These are phyloP conservation scores for Pyrgus malvae DNA, from an alignment of 2,888 invertebrate species.

Conservation along the genomic window DNA sequence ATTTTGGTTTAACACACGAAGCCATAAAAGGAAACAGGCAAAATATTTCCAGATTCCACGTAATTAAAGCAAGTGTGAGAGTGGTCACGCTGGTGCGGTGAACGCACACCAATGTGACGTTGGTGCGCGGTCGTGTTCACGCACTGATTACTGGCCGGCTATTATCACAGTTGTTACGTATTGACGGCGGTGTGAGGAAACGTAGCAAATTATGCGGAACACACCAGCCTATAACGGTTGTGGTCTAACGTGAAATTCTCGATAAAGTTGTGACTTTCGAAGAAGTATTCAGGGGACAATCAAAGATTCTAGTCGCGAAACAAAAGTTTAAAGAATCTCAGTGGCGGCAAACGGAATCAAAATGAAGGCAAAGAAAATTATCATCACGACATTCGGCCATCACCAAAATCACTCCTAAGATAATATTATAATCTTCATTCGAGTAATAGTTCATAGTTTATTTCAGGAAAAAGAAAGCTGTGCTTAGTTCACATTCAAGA, in stretches of 20 bases:
- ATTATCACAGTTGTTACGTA: slow-evolving; percentile 25
- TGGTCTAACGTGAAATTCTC: slow-evolving; percentile 3
- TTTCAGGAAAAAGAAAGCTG: too few relatives aligned
- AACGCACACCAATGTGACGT: slow-evolving; percentile 20
- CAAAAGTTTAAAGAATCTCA: too few relatives aligned
- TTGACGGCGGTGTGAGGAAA: slow-evolving; percentile 37
- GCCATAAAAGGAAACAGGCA: background rate
- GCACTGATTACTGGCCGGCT: slow-evolving; percentile 28
- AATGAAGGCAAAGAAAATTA: too few relatives aligned
- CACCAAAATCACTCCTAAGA: too few relatives aligned
- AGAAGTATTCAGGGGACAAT: background rate
- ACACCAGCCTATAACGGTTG: slow-evolving; percentile 41
- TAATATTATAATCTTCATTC: too few relatives aligned
- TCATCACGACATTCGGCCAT: too few relatives aligned
- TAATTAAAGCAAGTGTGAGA: slow-evolving; percentile 25
- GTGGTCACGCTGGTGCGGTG: slow-evolving; percentile 19
- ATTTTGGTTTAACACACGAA: too few relatives aligned
- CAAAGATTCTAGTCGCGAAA: too few relatives aligned
- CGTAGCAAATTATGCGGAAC: slow-evolving; percentile 40
- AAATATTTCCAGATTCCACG: background rate
- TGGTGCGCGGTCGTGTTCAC: slow-evolving; percentile 18
- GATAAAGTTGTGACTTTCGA: background rate
- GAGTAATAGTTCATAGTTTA: too few relatives aligned
- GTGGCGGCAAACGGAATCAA: too few relatives aligned
- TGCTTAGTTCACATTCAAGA: too few relatives aligned